phyloP scores from a whole-genome alignment of 2,113 vertebrate species.

The Microcebus tavaratra region DNA sequence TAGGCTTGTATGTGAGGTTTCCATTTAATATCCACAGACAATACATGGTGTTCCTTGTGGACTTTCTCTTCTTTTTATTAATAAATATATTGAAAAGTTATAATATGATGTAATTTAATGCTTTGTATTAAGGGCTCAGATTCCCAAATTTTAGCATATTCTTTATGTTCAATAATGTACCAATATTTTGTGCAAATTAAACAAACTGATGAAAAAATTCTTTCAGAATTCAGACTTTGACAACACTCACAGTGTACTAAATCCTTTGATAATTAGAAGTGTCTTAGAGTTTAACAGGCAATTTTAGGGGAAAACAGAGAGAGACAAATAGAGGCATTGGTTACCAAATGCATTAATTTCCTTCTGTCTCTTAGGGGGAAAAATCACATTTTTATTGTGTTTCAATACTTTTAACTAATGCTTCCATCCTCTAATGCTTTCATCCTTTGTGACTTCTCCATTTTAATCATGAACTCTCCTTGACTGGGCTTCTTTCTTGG shows the following conservation, averaged over 20 bases:
- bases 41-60: background rate
- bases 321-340: background rate
- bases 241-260: background rate
- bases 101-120: background rate
- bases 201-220: background rate
- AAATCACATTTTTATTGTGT: background rate
- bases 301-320: background rate
- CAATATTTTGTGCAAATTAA: constrained; percentile 46
- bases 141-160: constrained; percentile 46
- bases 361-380: background rate
- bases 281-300: background rate
- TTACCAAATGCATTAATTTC: background rate
- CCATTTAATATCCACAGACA: background rate
- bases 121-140: constrained; percentile 8
- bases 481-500: background rate
- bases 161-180: background rate
- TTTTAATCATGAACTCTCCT: constrained; percentile 10
- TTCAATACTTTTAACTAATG: constrained; percentile 29
- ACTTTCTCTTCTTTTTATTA: background rate
- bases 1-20: background rate
- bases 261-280: background rate
- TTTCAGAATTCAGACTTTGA: constrained; percentile 11
- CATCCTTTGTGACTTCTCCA: background rate
- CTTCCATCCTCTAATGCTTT: background rate
- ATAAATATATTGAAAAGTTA: constrained; percentile 23